Conservation (phyloP, 2,113 vertebrate genomes). For the Cyprinodon brontotheroides region DNA sequence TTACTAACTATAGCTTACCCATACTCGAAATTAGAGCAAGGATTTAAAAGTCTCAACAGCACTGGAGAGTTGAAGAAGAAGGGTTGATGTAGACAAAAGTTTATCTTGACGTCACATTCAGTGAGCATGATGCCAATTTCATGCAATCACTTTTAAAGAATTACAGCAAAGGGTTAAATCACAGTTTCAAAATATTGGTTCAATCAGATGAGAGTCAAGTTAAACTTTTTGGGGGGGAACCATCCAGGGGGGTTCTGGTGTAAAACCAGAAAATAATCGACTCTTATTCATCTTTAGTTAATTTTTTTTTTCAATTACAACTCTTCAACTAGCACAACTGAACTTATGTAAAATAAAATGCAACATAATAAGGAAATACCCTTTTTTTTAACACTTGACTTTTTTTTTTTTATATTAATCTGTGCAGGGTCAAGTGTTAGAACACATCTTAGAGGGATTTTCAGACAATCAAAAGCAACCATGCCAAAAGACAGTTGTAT, state of each 20-base stretch:
- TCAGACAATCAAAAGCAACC: no score
- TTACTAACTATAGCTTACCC: neutral
- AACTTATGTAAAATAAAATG: no score
- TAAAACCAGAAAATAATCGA: neutral
- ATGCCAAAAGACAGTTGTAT: neutral
- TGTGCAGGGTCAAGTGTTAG: neutral
- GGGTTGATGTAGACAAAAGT: neutral
- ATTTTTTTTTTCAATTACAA: no score
- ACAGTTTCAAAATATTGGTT: no score
- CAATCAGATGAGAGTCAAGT: no score
- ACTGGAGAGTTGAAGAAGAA: neutral
- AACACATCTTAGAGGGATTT: no score
- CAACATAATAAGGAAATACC: no score
- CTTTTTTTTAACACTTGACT: no score
- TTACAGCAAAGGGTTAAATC: no score
- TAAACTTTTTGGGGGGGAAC: neutral
- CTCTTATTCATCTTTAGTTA: no score
- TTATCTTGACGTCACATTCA: neutral
- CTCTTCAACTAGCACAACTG: no score
- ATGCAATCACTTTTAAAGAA: neutral
- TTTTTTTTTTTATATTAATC: neutral
- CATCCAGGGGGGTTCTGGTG: neutral
- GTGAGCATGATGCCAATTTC: neutral
- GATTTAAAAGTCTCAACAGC: neutral
- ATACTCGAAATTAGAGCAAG: neutral